phyloP scores from a whole-genome alignment of 2,888 invertebrate species.

The Sinotaia quadrata region DNA sequence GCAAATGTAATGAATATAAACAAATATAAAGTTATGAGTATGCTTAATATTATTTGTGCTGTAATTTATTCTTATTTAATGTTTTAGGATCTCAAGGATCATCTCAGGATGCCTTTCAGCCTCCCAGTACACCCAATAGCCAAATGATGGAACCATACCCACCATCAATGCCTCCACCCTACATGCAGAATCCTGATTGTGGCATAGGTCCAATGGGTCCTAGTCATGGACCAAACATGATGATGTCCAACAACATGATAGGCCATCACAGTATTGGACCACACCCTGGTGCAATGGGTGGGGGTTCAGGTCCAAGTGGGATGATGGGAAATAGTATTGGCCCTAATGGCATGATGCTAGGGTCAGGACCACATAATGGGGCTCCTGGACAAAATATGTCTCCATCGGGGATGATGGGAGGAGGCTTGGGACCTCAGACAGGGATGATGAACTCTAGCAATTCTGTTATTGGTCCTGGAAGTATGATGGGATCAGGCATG shows the following conservation, averaged over 20 bases:
- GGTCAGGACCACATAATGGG: neutral
- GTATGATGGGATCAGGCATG: conserved; percentile 44
- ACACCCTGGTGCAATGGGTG: conserved; percentile 31
- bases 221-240: conserved; percentile 52
- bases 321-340: conserved; percentile 37
- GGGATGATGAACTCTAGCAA: conserved; percentile 30
- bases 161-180: conserved; percentile 48
- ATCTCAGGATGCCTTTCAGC: conserved; percentile 65
- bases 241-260: conserved; percentile 57
- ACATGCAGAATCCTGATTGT: conserved; percentile 55
- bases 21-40: neutral
- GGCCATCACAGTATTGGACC: conserved; percentile 31
- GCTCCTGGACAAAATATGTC: conserved; percentile 28
- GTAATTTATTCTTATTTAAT: neutral
- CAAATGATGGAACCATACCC: conserved; percentile 47
- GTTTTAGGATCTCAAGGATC: conserved; percentile 58
- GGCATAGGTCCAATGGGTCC: conserved; percentile 59
- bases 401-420: conserved; percentile 37
- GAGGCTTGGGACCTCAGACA: conserved; percentile 34
- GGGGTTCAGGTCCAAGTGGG: conserved; percentile 12
- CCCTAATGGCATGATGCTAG: conserved; percentile 33
- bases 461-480: conserved; percentile 46
- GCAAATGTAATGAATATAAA: neutral
- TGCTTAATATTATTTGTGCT: neutral
- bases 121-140: conserved; percentile 55